Evolutionary conservation across 2,113 vertebrate genomes (phyloP).

Genomic region (Nycticebus coucang): DNA sequence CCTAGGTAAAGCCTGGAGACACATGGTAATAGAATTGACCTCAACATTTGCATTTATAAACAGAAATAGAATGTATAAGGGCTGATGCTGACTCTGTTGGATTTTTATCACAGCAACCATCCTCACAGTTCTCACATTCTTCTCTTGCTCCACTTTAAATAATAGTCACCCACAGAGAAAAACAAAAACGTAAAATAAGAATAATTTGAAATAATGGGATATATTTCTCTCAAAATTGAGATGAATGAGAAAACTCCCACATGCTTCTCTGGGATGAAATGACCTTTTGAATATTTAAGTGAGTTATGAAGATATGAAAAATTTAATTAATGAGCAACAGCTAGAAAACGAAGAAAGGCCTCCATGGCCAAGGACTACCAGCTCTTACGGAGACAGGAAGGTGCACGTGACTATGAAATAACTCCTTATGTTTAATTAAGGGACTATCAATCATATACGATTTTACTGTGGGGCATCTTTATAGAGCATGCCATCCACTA

Average conservation of each 20-base stretch:
- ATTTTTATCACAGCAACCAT: not conserved
- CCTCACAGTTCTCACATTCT: not conserved
- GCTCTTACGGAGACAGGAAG: slow-evolving; percentile 35
- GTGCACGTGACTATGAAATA: slow-evolving; percentile 3
- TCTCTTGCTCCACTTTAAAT: slow-evolving; percentile 18
- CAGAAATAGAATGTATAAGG: not conserved
- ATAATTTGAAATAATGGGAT: slow-evolving; percentile 49
- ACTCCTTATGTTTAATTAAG: slow-evolving; percentile 59
- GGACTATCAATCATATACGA: slow-evolving; percentile 27
- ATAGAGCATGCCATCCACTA: slow-evolving; percentile 16
- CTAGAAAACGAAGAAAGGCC: not conserved
- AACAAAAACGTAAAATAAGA: slow-evolving; percentile 56
- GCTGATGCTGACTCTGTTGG: not conserved
- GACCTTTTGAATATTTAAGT: slow-evolving; percentile 55
- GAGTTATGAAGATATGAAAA: not conserved
- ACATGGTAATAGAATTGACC: not conserved
- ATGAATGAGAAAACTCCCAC: slow-evolving; percentile 17
- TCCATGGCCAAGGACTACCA: not conserved
- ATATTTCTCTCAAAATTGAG: slow-evolving; percentile 48
- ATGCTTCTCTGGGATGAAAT: slow-evolving; percentile 40
- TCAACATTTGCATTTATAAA: slow-evolving; percentile 26
- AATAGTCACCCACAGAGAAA: slow-evolving; percentile 4
- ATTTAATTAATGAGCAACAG: slow-evolving; percentile 28
- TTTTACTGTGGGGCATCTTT: slow-evolving; percentile 28
- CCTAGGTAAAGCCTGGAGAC: not conserved